Conservation (phyloP, 2,888 invertebrate species). For the Argyresthia albistria region DNA sequence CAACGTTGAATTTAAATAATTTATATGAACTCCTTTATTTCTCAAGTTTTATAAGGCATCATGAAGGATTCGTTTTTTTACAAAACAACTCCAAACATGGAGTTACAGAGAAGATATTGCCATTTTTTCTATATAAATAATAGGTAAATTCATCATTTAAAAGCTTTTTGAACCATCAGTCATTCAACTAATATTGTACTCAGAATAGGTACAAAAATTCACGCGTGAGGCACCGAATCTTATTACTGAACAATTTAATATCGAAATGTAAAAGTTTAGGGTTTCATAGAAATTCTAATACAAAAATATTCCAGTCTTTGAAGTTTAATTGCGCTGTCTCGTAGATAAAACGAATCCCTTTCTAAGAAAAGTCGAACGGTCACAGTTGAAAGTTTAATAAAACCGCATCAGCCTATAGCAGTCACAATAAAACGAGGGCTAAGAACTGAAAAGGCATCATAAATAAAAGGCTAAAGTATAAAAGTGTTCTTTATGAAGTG, state of each 20-base stretch:
- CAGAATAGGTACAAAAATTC: neutral
- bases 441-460: constrained; percentile 59
- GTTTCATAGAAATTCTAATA: neutral
- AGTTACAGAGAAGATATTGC: too few relatives aligned
- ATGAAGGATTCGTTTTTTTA: neutral
- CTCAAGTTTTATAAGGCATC: too few relatives aligned
- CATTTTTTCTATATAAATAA: neutral
- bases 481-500: constrained; percentile 71
- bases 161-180: neutral
- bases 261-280: neutral
- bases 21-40: constrained; percentile 40
- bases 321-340: too few relatives aligned
- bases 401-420: constrained; percentile 29
- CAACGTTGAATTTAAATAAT: constrained; percentile 60
- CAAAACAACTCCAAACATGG: neutral
- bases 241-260: neutral
- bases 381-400: constrained; percentile 33
- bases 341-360: neutral
- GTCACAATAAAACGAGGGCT: constrained; percentile 53
- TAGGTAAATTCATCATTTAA: neutral
- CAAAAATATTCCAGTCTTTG: too few relatives aligned
- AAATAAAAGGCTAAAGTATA: constrained; percentile 67
- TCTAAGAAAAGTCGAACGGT: neutral
- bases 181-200: too few relatives aligned
- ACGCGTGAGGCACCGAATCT: neutral